Evolutionary conservation across 2,797 vertebrate genomes (phyloP).

Genomic region (Gila robusta): DNA sequence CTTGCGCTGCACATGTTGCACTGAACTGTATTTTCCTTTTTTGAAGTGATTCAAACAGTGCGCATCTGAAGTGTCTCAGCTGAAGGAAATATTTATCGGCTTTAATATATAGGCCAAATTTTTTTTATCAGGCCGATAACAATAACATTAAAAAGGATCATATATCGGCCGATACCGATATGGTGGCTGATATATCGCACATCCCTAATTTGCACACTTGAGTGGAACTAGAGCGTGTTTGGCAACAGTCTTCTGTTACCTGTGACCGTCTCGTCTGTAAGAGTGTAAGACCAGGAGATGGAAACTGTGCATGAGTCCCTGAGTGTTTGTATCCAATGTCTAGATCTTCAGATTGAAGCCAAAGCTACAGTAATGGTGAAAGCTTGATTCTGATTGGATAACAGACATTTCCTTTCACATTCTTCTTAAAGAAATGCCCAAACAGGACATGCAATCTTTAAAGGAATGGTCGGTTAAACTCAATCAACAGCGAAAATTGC

Average conservation of each 20-base stretch:
- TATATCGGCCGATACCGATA: too few species aligned
- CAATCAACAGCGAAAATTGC: background rate
- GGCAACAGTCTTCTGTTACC: background rate
- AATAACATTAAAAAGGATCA: too few species aligned
- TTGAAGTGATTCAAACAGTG: too few species aligned
- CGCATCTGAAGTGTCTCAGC: too few species aligned
- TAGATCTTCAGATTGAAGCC: conserved; percentile 13
- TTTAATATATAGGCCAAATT: too few species aligned
- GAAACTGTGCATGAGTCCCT: conserved; percentile 14
- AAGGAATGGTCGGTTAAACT: background rate
- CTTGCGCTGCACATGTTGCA: too few species aligned
- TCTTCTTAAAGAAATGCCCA: background rate
- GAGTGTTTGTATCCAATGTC: conserved; percentile 23
- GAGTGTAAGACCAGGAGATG: conserved; percentile 5
- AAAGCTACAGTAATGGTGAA: background rate
- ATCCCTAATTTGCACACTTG: background rate
- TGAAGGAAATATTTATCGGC: too few species aligned
- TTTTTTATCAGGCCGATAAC: too few species aligned
- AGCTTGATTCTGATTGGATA: background rate
- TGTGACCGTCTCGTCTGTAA: conserved; percentile 2
- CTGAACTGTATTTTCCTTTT: too few species aligned
- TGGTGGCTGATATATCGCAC: too few species aligned
- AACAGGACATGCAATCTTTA: background rate
- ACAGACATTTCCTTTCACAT: background rate
- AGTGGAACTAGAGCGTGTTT: background rate